Evolutionary conservation across 2,797 vertebrate species (phyloP).

Genomic region (Chelon auratus): DNA sequence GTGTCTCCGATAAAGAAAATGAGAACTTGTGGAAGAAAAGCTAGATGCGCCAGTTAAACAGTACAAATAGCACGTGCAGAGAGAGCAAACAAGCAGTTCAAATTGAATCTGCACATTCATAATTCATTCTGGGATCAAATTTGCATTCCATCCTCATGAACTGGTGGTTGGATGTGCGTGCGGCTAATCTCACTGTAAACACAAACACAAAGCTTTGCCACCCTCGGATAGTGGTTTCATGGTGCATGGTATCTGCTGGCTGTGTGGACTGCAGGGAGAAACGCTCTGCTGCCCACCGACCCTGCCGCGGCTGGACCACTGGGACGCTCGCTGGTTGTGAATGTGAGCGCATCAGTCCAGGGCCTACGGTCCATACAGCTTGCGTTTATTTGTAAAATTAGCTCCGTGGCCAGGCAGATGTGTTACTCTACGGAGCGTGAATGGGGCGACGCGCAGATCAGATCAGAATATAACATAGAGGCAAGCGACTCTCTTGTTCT

Average conservation of each 20-base stretch:
- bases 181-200: slow-evolving; percentile 72
- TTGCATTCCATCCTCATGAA: slow-evolving; percentile 61
- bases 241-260: slow-evolving; percentile 55
- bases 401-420: slow-evolving; percentile 2
- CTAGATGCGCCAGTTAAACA: slow-evolving; percentile 32
- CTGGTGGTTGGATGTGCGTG: slow-evolving; percentile 37
- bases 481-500: not conserved
- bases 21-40: slow-evolving; percentile 4
- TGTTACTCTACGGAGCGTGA: not conserved
- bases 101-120: slow-evolving; percentile 67
- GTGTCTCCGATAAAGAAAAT: slow-evolving; percentile 27
- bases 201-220: slow-evolving; percentile 53
- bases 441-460: not conserved
- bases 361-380: slow-evolving; percentile 8
- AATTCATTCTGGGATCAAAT: slow-evolving; percentile 63
- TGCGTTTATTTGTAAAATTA: slow-evolving; percentile 33
- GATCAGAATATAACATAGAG: slow-evolving; percentile 4
- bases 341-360: slow-evolving; percentile 28
- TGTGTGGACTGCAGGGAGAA: slow-evolving; percentile 38
- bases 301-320: slow-evolving; percentile 35
- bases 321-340: slow-evolving; percentile 36
- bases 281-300: slow-evolving; percentile 49
- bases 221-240: slow-evolving; percentile 58
- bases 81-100: slow-evolving; percentile 58
- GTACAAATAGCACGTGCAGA: slow-evolving; percentile 21